These are phyloP conservation scores for Rhyzopertha dominica DNA, from an alignment of 1,140 invertebrate species.

Conservation along the genomic window DNA sequence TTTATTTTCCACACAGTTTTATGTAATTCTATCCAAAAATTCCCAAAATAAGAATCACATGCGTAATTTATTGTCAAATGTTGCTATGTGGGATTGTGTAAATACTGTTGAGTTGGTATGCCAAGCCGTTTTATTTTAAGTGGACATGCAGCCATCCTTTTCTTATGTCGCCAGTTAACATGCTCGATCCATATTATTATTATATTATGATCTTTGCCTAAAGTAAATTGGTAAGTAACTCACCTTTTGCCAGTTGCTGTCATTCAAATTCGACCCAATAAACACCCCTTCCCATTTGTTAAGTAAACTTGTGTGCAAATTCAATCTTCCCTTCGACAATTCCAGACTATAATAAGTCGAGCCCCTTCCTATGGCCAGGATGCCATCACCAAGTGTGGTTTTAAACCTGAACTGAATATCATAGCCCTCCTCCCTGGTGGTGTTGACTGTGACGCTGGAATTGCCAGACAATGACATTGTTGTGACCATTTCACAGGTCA, in stretches of 20 bases:
- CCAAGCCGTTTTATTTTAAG: too few species aligned
- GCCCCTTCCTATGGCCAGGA: conserved; percentile 80
- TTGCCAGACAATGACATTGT: conserved; percentile 79
- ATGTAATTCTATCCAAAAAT: too few species aligned
- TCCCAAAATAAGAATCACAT: too few species aligned
- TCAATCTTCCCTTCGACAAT: conserved; percentile 72
- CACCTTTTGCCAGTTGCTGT: conserved; percentile 84
- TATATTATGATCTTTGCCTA: too few species aligned
- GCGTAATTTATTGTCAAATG: too few species aligned
- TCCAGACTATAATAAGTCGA: conserved; percentile 78
- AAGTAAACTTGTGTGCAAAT: conserved; percentile 77
- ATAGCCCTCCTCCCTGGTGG: conserved; percentile 76
- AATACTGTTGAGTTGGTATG: too few species aligned
- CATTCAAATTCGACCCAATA: conserved; percentile 74
- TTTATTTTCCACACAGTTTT: too few species aligned
- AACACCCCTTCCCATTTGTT: conserved; percentile 88
- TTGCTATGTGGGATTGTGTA: too few species aligned
- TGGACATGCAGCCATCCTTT: too few species aligned
- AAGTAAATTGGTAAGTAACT: too few species aligned
- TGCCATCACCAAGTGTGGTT: conserved; percentile 79
- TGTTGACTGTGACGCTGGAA: conserved; percentile 73
- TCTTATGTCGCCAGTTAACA: too few species aligned
- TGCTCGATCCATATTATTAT: too few species aligned
- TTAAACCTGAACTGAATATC: conserved; percentile 85
- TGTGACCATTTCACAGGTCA: conserved; percentile 73